Percentiles rank a stretch among this genome's conserved stretches.
These are phyloP conservation scores for Drosophila nigritarsus DNA, from an alignment of 2,888 invertebrate species.

Conservation along the genomic window DNA sequence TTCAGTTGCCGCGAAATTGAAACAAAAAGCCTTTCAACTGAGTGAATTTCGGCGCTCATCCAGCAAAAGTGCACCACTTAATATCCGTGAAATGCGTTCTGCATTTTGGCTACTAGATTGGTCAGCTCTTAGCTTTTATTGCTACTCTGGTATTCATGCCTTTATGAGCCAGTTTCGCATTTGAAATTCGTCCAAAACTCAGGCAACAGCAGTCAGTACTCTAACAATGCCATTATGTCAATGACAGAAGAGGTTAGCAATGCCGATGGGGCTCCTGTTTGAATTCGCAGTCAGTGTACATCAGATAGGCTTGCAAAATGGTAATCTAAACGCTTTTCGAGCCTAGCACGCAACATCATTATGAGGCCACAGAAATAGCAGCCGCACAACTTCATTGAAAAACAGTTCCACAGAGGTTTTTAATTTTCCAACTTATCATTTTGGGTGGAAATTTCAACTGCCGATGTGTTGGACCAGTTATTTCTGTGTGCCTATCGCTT, in stretches of 20 bases:
- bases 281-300: constrained; percentile 23
- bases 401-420: constrained; percentile 36
- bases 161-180: constrained; percentile 49
- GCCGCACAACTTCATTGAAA: constrained; percentile 37
- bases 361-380: constrained; percentile 23
- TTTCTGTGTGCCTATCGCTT: neutral
- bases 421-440: constrained; percentile 51
- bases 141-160: constrained; percentile 50
- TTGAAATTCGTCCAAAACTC: constrained; percentile 45
- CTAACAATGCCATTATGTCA: constrained; percentile 52
- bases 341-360: constrained; percentile 40
- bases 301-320: constrained; percentile 31
- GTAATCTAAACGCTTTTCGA: constrained; percentile 23
- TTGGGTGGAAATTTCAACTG: constrained; percentile 14
- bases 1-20: constrained; percentile 38
- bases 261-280: constrained; percentile 9
- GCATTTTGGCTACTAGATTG: constrained; percentile 53
- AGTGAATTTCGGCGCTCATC: constrained; percentile 20
- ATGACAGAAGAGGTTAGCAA: constrained; percentile 36
- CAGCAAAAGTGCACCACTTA: constrained; percentile 39
- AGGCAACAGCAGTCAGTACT: constrained; percentile 13
- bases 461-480: constrained; percentile 4
- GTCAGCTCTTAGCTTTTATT: constrained; percentile 21
- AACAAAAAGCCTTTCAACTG: constrained; percentile 31
- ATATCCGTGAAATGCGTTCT: constrained; percentile 58